Evolutionary conservation across 2,113 vertebrate species (phyloP).

Genomic region (Caretta caretta): DNA sequence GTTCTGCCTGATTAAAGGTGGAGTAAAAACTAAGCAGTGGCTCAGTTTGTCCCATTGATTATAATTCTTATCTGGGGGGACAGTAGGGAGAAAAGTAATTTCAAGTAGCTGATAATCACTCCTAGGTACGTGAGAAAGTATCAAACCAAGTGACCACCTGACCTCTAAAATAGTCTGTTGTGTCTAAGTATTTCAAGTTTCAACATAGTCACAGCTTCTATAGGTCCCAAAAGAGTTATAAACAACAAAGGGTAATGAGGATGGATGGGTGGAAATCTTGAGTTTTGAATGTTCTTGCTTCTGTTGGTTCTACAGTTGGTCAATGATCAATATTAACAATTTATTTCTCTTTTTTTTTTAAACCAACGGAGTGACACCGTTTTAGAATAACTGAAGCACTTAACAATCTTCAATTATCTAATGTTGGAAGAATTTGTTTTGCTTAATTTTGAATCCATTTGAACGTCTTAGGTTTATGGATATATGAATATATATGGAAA

Average conservation of each 20-base stretch:
- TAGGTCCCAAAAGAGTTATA: neutral
- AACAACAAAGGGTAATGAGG: neutral
- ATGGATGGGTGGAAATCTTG: neutral
- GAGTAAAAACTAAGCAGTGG: neutral
- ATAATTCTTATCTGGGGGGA: neutral
- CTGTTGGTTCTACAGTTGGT: neutral
- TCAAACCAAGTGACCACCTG: neutral
- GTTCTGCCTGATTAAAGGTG: neutral
- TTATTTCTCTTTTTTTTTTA: neutral
- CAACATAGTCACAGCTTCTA: neutral
- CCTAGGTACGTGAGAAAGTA: neutral
- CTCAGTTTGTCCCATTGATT: neutral
- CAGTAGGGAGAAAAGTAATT: neutral
- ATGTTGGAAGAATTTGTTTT: neutral
- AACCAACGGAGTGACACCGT: neutral
- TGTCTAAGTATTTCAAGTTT: neutral
- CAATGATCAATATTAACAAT: neutral
- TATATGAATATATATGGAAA: neutral
- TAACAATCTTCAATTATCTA: neutral
- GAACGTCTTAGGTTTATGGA: neutral
- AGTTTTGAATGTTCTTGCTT: neutral
- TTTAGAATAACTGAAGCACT: neutral
- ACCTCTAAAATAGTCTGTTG: neutral
- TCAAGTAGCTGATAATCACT: neutral
- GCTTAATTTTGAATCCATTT: neutral